Evolutionary conservation across 1,140 invertebrate species (phyloP).

Genomic region (Hormaphis cornu): DNA sequence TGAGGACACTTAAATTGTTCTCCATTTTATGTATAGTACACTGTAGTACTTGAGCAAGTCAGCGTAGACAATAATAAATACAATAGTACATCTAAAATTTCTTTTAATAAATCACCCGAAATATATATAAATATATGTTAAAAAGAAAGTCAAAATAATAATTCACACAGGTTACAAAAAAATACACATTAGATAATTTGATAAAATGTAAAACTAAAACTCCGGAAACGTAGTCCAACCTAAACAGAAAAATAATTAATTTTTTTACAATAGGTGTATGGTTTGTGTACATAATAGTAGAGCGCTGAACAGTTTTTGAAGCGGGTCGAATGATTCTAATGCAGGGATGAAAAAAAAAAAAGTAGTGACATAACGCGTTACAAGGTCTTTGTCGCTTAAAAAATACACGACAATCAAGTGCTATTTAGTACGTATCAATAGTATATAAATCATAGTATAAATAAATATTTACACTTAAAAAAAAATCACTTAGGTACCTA

Average conservation of each 20-base stretch:
- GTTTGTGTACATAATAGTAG: too few relatives aligned
- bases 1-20: too few relatives aligned
- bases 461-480: slow-evolving; percentile 12
- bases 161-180: background rate
- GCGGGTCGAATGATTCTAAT: background rate
- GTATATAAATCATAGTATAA: slow-evolving; percentile 9
- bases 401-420: slow-evolving; percentile 23
- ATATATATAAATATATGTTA: background rate
- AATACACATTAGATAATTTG: too few relatives aligned
- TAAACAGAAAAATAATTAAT: too few relatives aligned
- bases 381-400: background rate
- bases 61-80: too few relatives aligned
- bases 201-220: background rate
- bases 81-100: too few relatives aligned
- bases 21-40: too few relatives aligned
- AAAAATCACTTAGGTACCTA: background rate
- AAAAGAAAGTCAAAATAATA: background rate
- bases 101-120: too few relatives aligned
- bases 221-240: background rate
- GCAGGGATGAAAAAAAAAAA: background rate
- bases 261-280: too few relatives aligned
- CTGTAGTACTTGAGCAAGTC: too few relatives aligned
- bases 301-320: too few relatives aligned
- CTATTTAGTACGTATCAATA: slow-evolving; percentile 8
- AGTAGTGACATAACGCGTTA: background rate